Evolutionary conservation across 2,797 vertebrate species (phyloP), one percentile per base, ranked within the genome.

Genomic region (Typhlichthys eigenmanni): DNA sequence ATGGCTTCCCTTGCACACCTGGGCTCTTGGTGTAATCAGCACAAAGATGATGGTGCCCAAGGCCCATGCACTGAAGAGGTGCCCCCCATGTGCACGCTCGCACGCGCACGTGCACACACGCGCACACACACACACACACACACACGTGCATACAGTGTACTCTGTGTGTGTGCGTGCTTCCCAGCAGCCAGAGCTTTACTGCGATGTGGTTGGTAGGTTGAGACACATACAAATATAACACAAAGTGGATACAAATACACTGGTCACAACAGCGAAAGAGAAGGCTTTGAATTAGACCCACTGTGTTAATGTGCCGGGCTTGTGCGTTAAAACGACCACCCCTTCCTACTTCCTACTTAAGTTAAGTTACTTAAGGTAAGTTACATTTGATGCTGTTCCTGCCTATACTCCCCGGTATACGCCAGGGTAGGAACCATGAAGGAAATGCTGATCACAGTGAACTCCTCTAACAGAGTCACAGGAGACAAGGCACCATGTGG

Each of bases 381-480:
- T 24, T 24, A 24, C 24, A 24, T 24, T 24, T 24, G 24, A 3
- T 3, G 24, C 24, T 24, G 24, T 24, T 24, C 24, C 24, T 24
- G 24, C 3, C 24, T 24, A 24, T 3, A 24, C 24, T 3, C 24
- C 34, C 34, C 34, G 7, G 34, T 38, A 38, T 13, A 13, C 67
- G 54, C 45, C 14, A 5, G 58, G 43, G 55, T 47, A 66, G 53
- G 64, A 75, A 56, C 24, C 24, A 29, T 48, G 0, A 56, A 80
- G 69, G 62, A 72, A 75, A 74, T 24, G 45, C 71, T 87, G 89
- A 88, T 91, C 87, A 82, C 73, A 50, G 60, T 12, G 72, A 72
- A 88, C 86, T 70, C 58, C 19, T 74, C 83, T 85, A 88, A 89
- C 79, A 78, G 77, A 87, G 83, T 80, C 85, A 81, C 81, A 80